These are phyloP conservation scores for Griposia aprilina DNA, from an alignment of 2,888 invertebrate species.

Conservation along the genomic window DNA sequence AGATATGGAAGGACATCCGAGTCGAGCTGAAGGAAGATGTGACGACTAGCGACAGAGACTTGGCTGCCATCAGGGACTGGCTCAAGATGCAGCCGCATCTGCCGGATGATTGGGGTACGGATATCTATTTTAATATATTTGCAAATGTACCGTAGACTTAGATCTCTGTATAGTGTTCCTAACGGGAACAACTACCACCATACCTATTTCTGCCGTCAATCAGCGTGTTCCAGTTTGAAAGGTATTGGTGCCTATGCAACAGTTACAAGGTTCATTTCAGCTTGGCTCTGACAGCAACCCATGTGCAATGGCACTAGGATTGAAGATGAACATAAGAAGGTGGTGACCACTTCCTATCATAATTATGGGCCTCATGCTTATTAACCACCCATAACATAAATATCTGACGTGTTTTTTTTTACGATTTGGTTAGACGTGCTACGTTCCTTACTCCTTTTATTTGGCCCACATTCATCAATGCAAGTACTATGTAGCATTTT, in stretches of 20 bases:
- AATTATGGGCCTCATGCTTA: neutral
- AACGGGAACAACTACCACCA: neutral
- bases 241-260: neutral
- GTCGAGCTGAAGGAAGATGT: constrained; percentile 93
- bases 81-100: constrained; percentile 92
- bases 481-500: neutral
- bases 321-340: neutral
- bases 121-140: neutral
- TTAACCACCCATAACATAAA: neutral
- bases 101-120: constrained; percentile 90
- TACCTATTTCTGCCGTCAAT: neutral
- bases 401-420: neutral
- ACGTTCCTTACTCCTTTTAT: neutral
- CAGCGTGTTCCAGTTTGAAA: neutral
- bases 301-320: neutral
- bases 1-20: constrained; percentile 92
- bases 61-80: constrained; percentile 92
- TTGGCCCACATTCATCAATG: neutral
- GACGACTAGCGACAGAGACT: constrained; percentile 89
- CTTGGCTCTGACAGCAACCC: neutral
- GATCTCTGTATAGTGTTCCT: neutral
- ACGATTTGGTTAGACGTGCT: neutral
- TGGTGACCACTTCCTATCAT: neutral
- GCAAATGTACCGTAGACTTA: too few species aligned
- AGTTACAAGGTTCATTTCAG: neutral